These are phyloP conservation scores for Catotricha subobsoleta DNA, from an alignment of 2,888 invertebrate genomes.

Conservation along the genomic window DNA sequence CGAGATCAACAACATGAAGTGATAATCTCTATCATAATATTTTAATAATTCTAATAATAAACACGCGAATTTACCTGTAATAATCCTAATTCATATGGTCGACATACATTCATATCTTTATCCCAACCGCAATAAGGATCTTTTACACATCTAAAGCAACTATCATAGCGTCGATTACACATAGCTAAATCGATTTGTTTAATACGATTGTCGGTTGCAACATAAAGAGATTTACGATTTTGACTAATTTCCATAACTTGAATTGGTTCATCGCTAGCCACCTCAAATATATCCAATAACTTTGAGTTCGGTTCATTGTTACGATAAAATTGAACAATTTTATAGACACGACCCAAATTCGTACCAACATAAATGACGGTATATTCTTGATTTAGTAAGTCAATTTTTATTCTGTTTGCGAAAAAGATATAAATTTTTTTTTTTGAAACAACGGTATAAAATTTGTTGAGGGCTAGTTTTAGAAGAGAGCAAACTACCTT, in stretches of 20 bases:
- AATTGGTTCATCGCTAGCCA: slow-evolving; percentile 76
- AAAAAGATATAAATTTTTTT: not conserved
- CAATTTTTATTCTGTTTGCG: slow-evolving; percentile 25
- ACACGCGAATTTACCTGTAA: slow-evolving; percentile 18
- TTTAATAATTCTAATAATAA: not conserved
- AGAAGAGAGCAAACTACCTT: too few species aligned
- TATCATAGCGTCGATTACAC: slow-evolving; percentile 79
- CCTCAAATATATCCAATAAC: slow-evolving; percentile 77
- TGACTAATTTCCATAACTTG: slow-evolving; percentile 75
- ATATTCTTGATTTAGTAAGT: slow-evolving; percentile 43
- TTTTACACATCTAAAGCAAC: slow-evolving; percentile 78
- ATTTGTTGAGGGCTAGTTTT: too few species aligned
- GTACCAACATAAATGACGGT: slow-evolving; percentile 86
- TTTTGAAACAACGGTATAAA: not conserved
- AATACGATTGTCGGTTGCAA: slow-evolving; percentile 73
- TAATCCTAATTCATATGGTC: slow-evolving; percentile 71
- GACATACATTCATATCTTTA: slow-evolving; percentile 67
- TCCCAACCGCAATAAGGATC: slow-evolving; percentile 98
- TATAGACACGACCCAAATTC: slow-evolving; percentile 70
- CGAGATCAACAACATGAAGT: not conserved
- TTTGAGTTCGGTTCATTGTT: slow-evolving; percentile 70
- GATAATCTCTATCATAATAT: not conserved
- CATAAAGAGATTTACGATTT: slow-evolving; percentile 72
- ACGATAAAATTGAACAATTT: slow-evolving; percentile 78
- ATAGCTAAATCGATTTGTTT: slow-evolving; percentile 79